phyloP scores from a whole-genome alignment of 2,797 vertebrate species.

The Tympanoctomys barrerae region DNA sequence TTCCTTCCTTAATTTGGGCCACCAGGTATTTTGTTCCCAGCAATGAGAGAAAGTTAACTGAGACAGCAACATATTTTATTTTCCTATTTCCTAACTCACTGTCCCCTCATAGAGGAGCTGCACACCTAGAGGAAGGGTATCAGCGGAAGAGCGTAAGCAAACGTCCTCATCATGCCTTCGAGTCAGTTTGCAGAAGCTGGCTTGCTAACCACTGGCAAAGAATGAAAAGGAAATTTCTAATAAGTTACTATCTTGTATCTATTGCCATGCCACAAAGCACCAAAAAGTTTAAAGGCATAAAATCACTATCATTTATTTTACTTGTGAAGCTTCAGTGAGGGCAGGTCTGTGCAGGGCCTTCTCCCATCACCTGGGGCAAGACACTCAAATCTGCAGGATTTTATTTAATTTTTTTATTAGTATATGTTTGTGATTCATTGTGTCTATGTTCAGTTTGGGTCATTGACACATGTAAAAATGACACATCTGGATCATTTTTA shows the following conservation, averaged over 20 bases:
- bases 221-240: background rate
- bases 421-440: background rate
- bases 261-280: background rate
- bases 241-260: background rate
- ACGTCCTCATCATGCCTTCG: background rate
- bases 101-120: background rate
- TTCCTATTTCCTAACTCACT: background rate
- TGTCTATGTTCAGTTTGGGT: background rate
- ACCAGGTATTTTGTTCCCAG: too few species aligned
- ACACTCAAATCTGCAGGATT: background rate
- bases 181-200: background rate
- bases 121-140: background rate
- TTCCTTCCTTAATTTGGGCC: too few species aligned
- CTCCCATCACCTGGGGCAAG: background rate
- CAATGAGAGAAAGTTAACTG: too few species aligned
- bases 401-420: background rate
- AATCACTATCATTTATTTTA: background rate
- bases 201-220: background rate
- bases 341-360: background rate
- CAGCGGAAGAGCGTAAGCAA: background rate
- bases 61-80: background rate
- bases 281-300: background rate
- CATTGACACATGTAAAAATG: background rate
- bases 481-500: background rate
- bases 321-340: background rate